Conservation (phyloP, 2,113 vertebrate species). For the Zosterops borbonicus region DNA sequence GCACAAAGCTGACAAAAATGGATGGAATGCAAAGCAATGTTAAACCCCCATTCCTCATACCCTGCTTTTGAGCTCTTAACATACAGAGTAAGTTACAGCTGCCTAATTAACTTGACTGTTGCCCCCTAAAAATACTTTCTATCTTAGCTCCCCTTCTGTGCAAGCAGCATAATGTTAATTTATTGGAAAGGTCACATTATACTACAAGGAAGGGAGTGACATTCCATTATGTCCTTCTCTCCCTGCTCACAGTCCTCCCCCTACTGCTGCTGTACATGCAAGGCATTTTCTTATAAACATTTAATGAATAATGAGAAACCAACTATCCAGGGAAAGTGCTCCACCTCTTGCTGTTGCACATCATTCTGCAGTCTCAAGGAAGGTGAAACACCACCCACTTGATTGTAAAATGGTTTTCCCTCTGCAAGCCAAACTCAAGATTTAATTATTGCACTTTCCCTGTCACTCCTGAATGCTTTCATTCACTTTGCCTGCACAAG, state of each 20-base stretch:
- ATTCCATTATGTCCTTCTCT: neutral
- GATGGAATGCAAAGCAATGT: neutral
- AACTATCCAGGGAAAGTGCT: neutral
- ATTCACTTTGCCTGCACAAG: neutral
- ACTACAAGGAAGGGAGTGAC: constrained; percentile 15
- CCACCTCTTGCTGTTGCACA: neutral
- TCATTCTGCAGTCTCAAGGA: neutral
- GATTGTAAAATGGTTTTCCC: neutral
- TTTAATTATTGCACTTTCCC: neutral
- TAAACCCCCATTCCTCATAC: neutral
- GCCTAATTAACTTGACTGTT: constrained; percentile 49
- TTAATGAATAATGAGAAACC: constrained; percentile 33
- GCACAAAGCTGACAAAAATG: neutral
- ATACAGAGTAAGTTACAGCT: constrained; percentile 14
- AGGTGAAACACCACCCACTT: neutral
- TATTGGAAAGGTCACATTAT: constrained; percentile 55
- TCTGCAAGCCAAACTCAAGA: neutral
- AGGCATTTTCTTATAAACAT: neutral
- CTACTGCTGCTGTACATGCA: neutral
- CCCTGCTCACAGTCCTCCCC: neutral
- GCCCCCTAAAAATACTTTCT: constrained; percentile 16
- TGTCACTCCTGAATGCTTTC: neutral
- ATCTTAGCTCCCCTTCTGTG: constrained; percentile 24
- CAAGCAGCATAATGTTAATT: constrained; percentile 10
- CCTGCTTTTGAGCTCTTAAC: neutral